Percentiles rank a stretch among this genome's conserved stretches.
These are phyloP conservation scores for Campopleginae sp. DNA, from an alignment of 2,888 invertebrate genomes.

Conservation along the genomic window DNA sequence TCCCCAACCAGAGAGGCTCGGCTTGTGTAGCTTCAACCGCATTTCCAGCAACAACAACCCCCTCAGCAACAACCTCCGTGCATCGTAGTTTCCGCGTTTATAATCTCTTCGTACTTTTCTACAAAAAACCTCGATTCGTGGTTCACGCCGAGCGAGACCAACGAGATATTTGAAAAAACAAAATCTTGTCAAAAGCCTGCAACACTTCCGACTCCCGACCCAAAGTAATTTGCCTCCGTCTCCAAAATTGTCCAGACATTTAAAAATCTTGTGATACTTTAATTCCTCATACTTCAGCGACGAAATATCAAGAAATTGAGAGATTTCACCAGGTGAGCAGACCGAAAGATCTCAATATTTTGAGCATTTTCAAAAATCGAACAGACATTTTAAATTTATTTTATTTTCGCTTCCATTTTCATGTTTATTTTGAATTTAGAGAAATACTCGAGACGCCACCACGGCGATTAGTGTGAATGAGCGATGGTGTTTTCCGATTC, in stretches of 20 bases:
- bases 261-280: background rate
- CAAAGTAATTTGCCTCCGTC: background rate
- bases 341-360: background rate
- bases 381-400: background rate
- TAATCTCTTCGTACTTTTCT: conserved; percentile 14
- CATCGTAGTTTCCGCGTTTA: conserved; percentile 40
- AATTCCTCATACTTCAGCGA: background rate
- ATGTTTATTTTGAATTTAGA: no score
- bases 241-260: background rate
- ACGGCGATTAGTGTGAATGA: no score
- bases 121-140: background rate
- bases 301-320: background rate
- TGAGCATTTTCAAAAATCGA: background rate
- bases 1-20: conserved; percentile 64
- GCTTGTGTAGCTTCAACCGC: conserved; percentile 70
- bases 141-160: background rate
- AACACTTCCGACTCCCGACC: background rate
- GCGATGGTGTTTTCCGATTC: background rate
- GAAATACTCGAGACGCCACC: no score
- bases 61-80: conserved; percentile 53
- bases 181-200: background rate
- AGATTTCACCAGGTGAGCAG: background rate
- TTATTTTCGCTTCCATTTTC: no score
- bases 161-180: background rate
- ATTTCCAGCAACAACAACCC: conserved; percentile 59